phyloP scores from a whole-genome alignment of 2,797 vertebrate species.

The Coregonus sp. region DNA sequence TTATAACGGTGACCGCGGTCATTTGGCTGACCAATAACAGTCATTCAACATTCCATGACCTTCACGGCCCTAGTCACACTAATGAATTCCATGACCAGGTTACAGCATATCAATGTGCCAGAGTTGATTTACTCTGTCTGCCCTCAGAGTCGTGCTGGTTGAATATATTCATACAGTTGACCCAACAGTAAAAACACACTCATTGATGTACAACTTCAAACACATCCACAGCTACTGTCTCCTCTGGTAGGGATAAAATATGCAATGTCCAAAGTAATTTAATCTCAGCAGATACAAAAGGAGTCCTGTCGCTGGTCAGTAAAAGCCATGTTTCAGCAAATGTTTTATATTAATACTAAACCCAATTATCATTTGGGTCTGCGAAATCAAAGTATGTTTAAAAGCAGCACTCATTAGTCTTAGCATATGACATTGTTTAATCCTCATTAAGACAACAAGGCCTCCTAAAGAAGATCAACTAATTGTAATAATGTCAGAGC shows the following conservation, averaged over 20 bases:
- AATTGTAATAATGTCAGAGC: slow-evolving; percentile 1
- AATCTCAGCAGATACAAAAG: slow-evolving; percentile 31
- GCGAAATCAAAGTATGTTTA: slow-evolving; percentile 42
- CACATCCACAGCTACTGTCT: slow-evolving; percentile 5
- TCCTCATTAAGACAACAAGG: slow-evolving; percentile 39
- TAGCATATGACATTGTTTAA: slow-evolving; percentile 49
- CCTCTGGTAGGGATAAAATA: slow-evolving; percentile 25
- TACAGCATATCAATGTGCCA: neutral
- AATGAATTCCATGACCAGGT: neutral
- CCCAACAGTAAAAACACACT: neutral
- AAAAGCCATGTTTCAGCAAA: slow-evolving; percentile 20
- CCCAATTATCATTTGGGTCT: slow-evolving; percentile 38
- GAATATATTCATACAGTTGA: neutral
- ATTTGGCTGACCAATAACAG: no score
- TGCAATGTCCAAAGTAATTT: slow-evolving; percentile 30
- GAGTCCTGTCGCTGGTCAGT: slow-evolving; percentile 23
- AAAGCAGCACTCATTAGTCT: slow-evolving; percentile 45
- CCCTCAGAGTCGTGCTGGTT: neutral
- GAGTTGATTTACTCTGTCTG: neutral
- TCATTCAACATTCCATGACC: no score
- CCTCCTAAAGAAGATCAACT: neutral
- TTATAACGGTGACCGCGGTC: no score
- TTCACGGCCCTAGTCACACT: no score
- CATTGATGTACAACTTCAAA: slow-evolving; percentile 40
- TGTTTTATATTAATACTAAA: slow-evolving; percentile 41